phyloP scores from a whole-genome alignment of 1,140 invertebrate species.

The Solen grandis region DNA sequence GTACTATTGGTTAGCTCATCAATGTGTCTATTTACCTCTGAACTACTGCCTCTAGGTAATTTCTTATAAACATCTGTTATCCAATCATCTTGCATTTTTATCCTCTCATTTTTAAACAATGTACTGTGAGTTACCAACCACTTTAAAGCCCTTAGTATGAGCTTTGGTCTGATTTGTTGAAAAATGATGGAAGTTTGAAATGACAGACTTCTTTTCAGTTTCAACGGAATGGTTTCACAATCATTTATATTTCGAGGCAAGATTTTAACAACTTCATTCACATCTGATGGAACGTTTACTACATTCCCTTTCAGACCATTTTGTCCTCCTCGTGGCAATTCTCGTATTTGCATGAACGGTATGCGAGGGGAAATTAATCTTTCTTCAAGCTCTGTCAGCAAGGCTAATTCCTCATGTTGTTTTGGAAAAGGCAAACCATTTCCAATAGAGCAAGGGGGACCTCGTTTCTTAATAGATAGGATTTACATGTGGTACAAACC shows the following conservation, averaged over 20 bases:
- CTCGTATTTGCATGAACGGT: too few relatives aligned
- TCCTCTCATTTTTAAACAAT: background rate
- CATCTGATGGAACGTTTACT: slow-evolving; percentile 1
- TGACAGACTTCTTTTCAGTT: too few relatives aligned
- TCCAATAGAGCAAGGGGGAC: background rate
- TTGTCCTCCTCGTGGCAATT: slow-evolving; percentile 1
- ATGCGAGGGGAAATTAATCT: too few relatives aligned
- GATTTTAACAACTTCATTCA: background rate
- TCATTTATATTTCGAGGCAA: too few relatives aligned
- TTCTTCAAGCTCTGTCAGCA: too few relatives aligned
- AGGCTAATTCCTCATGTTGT: too few relatives aligned
- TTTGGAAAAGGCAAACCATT: too few relatives aligned
- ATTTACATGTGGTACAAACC: background rate
- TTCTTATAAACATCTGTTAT: background rate
- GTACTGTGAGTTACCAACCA: slow-evolving; percentile 4
- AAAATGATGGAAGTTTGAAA: too few relatives aligned
- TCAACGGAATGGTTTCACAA: background rate
- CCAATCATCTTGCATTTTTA: slow-evolving; percentile 1
- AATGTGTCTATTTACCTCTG: slow-evolving; percentile 4
- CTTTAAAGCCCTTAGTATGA: background rate
- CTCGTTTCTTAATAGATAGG: background rate
- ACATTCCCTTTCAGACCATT: background rate
- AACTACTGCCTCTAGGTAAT: background rate
- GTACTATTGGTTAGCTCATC: background rate
- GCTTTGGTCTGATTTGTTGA: too few relatives aligned